Conservation (phyloP, 2,888 invertebrate genomes). For the Torymus auratus region DNA sequence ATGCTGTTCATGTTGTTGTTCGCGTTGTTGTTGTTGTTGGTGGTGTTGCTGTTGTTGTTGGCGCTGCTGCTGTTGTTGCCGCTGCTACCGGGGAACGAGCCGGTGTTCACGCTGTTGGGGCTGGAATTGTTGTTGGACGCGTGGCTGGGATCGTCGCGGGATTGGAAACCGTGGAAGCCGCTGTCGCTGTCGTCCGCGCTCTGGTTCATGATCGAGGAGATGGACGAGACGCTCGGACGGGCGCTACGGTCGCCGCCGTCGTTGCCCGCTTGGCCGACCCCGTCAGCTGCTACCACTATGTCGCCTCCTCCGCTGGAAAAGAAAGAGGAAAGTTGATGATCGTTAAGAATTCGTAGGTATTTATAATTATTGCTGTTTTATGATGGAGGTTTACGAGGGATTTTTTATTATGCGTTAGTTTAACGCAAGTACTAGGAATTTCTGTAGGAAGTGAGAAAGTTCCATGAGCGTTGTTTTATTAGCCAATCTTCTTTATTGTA, state of each 20-base stretch:
- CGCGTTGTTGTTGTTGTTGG: conserved; percentile 61
- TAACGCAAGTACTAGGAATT: no score
- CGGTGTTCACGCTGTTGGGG: conserved; percentile 72
- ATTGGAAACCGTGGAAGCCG: conserved; percentile 75
- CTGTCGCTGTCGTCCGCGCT: conserved; percentile 77
- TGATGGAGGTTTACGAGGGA: no score
- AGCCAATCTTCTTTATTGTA: no score
- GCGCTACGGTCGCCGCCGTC: conserved; percentile 70
- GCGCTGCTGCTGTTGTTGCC: conserved; percentile 62
- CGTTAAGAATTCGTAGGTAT: no score
- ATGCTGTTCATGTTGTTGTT: conserved; percentile 66
- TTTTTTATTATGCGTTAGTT: no score
- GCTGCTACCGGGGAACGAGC: conserved; percentile 70
- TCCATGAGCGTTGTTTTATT: no score
- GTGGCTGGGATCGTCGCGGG: conserved; percentile 72
- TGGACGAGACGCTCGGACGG: conserved; percentile 74
- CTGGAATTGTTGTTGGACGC: conserved; percentile 74
- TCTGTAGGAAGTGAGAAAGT: no score
- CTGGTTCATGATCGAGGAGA: conserved; percentile 73
- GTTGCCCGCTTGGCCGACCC: conserved; percentile 61
- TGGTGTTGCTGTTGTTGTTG: conserved; percentile 63
- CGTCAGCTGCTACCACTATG: conserved; percentile 65
- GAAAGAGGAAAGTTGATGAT: no score
- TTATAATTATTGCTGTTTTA: no score
- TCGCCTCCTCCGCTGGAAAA: conserved; percentile 61